Conservation (phyloP, 2,113 vertebrate genomes). For the Crotophaga sulcirostris region DNA sequence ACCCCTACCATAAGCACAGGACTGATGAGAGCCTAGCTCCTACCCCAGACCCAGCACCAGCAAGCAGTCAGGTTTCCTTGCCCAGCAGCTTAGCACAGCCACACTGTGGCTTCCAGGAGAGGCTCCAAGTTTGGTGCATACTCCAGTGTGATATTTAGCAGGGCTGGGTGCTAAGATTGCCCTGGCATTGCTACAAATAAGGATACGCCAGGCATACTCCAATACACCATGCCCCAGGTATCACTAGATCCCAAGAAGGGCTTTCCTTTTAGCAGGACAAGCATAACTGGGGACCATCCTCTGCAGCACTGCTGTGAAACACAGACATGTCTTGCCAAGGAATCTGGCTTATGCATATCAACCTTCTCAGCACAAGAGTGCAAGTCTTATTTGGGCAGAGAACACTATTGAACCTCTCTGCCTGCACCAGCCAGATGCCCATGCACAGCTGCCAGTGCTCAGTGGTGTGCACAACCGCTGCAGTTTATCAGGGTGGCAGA, state of each 20-base stretch:
- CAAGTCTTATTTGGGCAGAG: background rate
- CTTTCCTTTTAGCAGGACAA: background rate
- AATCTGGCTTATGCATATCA: background rate
- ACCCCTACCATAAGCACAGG: background rate
- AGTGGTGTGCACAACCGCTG: background rate
- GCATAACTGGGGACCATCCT: background rate
- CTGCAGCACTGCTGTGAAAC: background rate
- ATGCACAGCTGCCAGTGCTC: background rate
- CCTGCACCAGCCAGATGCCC: background rate
- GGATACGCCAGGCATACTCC: background rate
- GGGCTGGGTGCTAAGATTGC: background rate
- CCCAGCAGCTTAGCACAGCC: background rate
- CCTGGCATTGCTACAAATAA: background rate
- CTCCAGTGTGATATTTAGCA: background rate
- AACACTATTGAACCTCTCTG: background rate
- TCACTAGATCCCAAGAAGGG: background rate
- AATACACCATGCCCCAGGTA: too few relatives aligned
- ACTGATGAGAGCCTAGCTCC: background rate
- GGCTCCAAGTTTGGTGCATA: background rate
- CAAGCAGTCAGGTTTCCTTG: background rate
- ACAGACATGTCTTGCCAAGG: fast-evolving
- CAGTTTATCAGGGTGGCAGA: background rate
- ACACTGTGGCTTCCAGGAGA: background rate
- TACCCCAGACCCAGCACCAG: background rate
- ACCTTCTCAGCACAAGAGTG: background rate